Base-by-base conservation (phyloP, 2,113 vertebrate genomes). In the Labeo catla region DNA sequence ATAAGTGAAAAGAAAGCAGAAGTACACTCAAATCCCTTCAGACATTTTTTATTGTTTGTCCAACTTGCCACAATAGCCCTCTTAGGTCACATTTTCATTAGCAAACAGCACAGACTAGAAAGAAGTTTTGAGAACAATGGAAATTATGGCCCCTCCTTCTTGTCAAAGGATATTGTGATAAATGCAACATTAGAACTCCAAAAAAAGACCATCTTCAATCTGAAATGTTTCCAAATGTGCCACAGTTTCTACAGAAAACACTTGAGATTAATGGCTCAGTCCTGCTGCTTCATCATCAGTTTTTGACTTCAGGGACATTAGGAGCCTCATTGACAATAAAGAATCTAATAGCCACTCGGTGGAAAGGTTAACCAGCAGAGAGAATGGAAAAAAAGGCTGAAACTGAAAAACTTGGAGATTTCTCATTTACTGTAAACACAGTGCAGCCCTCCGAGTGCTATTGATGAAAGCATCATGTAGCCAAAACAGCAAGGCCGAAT, bases 351-450 rank as follows among this genome's bases (percentile, higher is more conserved):
- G 63, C 47, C 23, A 52, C 36, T 61, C 13, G 0, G 52, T 47
- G 36, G 12, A 34, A 49, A 28, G 65, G 34, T 79, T 34, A 36
- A 15, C 63, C 49, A 49, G 66, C 49, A 36, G 43, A 47, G 50
- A 68, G 13, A 65, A 47, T 11, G 15, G 50, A 65, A 79, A 63
- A 70, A 54, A 45, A 77, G n/a, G 23, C 52, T 50, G 12, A 43
- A 87, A 49, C 15, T 6, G 82, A 52, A 77, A 63, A 74, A 50
- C 12, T 4, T 39, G 13, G 49, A 85, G 19, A 57, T 74, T 23
- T 34, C 59, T 80, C 65, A 74, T 80, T 81, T 86, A 81, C 85
- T 73, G 85, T 73, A 81, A 81, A 86, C 85, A 81, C 52, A 80
- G 63, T 43, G 77, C 57, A 57, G 65, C 76, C 76, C 63, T 68